Percentiles rank a stretch among this genome's conserved stretches.
Conservation (phyloP, 2,113 vertebrate species). For the Tonatia bakeri region DNA sequence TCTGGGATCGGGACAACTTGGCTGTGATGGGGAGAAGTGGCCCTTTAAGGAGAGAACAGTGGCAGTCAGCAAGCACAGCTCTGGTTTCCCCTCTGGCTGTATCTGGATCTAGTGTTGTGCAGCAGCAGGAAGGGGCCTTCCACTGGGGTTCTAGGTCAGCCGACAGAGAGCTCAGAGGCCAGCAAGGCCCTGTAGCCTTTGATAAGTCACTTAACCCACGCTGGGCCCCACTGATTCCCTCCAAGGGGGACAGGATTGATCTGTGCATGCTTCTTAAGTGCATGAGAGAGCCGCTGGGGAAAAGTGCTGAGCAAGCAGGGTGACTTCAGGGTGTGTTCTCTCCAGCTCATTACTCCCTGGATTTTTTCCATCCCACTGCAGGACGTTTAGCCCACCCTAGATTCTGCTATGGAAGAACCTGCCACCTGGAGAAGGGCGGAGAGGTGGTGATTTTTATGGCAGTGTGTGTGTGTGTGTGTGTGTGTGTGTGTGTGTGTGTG, state of each 20-base stretch:
- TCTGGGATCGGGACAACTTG: neutral
- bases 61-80: neutral
- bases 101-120: neutral
- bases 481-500: accelerated
- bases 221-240: neutral
- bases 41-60: neutral
- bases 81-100: neutral
- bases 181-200: neutral
- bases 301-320: neutral
- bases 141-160: neutral
- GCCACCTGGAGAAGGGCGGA: neutral
- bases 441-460: accelerated
- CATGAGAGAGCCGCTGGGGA: neutral
- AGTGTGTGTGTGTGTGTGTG: too few species aligned
- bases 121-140: neutral
- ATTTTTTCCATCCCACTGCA: neutral
- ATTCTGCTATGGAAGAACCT: neutral
- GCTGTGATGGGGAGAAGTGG: neutral
- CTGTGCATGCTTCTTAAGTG: neutral
- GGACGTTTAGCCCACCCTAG: neutral
- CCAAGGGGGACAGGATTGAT: neutral
- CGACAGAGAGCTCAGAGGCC: neutral
- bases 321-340: neutral
- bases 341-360: neutral
- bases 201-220: neutral